Evolutionary conservation across 2,888 invertebrate species (phyloP).

Genomic region (Drosophila setosimentum): DNA sequence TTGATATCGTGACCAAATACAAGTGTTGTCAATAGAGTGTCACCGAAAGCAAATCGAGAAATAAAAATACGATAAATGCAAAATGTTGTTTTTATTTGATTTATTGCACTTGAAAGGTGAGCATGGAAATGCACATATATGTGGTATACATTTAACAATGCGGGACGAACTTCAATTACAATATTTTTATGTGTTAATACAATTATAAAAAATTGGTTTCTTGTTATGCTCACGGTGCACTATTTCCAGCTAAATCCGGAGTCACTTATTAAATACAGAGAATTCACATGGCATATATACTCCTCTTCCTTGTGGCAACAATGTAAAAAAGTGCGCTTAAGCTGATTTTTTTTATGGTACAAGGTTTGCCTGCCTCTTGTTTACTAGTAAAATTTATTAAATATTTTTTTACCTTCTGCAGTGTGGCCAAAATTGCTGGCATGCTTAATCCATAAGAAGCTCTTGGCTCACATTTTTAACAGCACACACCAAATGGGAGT

Average conservation of each 20-base stretch:
- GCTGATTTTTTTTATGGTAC: slow-evolving; percentile 50
- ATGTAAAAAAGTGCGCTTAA: slow-evolving; percentile 14
- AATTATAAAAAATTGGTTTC: background rate
- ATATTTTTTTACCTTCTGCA: slow-evolving; percentile 68
- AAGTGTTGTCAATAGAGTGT: background rate
- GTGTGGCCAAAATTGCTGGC: slow-evolving; percentile 73
- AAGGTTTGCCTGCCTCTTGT: slow-evolving; percentile 52
- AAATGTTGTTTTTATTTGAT: too few relatives aligned
- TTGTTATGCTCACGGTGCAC: background rate
- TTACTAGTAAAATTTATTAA: slow-evolving; percentile 78
- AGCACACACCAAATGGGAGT: slow-evolving; percentile 25
- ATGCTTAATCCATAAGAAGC: slow-evolving; percentile 80
- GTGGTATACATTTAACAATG: background rate
- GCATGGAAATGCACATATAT: background rate
- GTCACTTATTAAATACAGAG: background rate
- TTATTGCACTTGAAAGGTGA: background rate
- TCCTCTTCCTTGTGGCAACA: background rate
- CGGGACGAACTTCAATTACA: background rate
- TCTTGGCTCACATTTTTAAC: slow-evolving; percentile 78
- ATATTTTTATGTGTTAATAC: background rate
- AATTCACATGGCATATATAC: background rate
- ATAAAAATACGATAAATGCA: background rate
- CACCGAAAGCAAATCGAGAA: background rate
- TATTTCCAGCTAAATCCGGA: background rate
- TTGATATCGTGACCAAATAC: background rate